Evolutionary conservation across 2,113 vertebrate genomes (phyloP).

Genomic region (Uria lomvia): DNA sequence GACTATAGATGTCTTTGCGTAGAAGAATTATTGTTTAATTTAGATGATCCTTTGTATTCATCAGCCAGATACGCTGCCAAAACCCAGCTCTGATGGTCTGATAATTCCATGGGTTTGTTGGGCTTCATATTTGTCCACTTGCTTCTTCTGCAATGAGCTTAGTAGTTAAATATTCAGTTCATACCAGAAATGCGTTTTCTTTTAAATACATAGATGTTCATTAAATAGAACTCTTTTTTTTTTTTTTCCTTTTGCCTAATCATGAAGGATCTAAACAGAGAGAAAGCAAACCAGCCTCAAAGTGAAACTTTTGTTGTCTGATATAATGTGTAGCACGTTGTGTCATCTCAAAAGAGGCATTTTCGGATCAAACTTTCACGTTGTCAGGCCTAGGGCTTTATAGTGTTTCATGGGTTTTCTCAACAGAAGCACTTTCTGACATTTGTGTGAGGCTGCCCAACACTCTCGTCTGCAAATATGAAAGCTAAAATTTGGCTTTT

Average conservation of each 20-base stretch:
- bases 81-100: not conserved
- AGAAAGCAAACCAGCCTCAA: not conserved
- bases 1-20: not conserved
- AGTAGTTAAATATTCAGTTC: not conserved
- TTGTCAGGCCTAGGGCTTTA: not conserved
- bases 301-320: not conserved
- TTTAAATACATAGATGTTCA: not conserved
- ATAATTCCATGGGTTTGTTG: not conserved
- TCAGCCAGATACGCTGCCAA: not conserved
- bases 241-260: not conserved
- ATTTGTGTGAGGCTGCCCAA: not conserved
- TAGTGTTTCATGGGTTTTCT: not conserved
- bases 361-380: not conserved
- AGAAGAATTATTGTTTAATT: not conserved
- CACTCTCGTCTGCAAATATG: not conserved
- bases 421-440: not conserved
- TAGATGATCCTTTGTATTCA: not conserved
- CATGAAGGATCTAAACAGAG: not conserved
- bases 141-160: not conserved
- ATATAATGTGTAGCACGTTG: not conserved
- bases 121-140: not conserved
- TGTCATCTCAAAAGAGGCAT: not conserved
- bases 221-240: not conserved
- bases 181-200: not conserved
- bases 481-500: not conserved